Evolutionary conservation across 2,113 vertebrate genomes (phyloP), one percentile per base, ranked within the genome.

Genomic region (Heterochromis multidens): DNA sequence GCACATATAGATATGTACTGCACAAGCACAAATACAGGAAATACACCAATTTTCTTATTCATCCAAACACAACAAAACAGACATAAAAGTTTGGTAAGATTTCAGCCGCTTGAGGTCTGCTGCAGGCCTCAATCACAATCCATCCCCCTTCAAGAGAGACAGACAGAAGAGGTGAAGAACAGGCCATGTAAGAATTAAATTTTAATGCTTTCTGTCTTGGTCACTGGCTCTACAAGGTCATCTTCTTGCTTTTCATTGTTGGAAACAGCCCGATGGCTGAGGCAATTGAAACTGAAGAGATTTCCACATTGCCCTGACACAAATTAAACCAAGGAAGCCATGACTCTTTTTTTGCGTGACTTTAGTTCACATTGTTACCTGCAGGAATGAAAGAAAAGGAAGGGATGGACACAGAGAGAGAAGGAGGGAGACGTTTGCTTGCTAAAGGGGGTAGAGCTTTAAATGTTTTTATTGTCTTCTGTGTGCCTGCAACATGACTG

Each of bases 171-270:
- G 70, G 58, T 79, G 76, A 86, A 74, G 70, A 78, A 33, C 77
- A 72, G 83, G 62, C 54, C 46, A n/a, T 57, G 72, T 82, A 86
- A 91, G 90, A 88, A 90, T 94, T 90, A 95, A 94, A 94, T 95
- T 95, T 95, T 92, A 93, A 95, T 93, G 90, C 79, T 60, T 89
- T 79, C 78, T 87, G 86, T 87, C 84, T 19, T 87, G 87, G 87
- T 87, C 89, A 52, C 78, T 78, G 91, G 93, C 92, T 91, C 91
- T 86, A 81, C 91, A 94, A 94, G 95, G 94, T 95, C 90, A 91
- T 83, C 74, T 40, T 80, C 79, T 84, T 35, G 7, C n/a, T 70
- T 88, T 90, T 94, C 90, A 91, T 93, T 93, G 92, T 89, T 88
- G 92, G 87, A 93, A 91, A 93, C 84, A 54, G 87, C 83, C 85